Conservation (phyloP, 1,140 invertebrate genomes). For the Zaprionus ornatus region DNA sequence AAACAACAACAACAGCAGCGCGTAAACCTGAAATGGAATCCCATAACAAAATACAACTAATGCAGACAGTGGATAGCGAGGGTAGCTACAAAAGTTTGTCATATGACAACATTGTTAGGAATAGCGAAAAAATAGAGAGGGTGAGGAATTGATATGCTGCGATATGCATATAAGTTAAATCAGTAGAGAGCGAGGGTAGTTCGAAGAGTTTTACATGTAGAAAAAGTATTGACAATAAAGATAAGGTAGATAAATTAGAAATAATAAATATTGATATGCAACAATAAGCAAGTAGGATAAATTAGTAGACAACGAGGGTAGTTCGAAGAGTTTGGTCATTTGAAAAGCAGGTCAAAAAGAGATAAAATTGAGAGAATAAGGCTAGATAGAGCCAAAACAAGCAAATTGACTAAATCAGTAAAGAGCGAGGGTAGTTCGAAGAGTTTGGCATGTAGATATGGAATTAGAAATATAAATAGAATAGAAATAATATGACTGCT, state of each 20-base stretch:
- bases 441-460: no score
- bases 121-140: background rate
- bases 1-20: conserved; percentile 24
- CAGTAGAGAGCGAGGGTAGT: background rate
- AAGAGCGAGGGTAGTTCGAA: no score
- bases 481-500: no score
- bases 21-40: conserved; percentile 67
- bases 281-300: background rate
- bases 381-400: no score
- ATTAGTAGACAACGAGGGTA: background rate
- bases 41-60: conserved; percentile 21
- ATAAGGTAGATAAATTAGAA: background rate
- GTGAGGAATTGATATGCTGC: background rate
- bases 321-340: background rate
- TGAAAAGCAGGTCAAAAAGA: no score
- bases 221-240: background rate
- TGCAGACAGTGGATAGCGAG: conserved; percentile 14
- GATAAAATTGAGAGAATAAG: no score
- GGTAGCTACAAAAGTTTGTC: background rate
- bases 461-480: no score
- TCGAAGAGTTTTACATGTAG: background rate
- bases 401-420: no score
- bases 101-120: background rate
- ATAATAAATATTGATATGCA: background rate
- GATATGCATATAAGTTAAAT: background rate